These are phyloP conservation scores for Raja brachyura DNA, from an alignment of 2,113 vertebrate genomes.

Conservation along the genomic window DNA sequence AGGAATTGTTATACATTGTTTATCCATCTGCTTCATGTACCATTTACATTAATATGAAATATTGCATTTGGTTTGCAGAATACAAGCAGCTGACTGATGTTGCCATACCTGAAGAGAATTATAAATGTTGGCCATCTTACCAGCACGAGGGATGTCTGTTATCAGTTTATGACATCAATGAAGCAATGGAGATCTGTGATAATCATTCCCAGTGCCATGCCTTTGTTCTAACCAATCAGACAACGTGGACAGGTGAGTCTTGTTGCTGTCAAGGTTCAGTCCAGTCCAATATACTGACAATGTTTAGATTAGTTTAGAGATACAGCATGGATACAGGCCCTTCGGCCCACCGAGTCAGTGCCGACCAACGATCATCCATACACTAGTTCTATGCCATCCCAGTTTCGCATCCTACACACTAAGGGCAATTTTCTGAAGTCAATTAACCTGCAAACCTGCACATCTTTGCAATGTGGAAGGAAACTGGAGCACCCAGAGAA, in stretches of 20 bases:
- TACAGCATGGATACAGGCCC: too few relatives aligned
- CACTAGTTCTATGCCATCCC: too few relatives aligned
- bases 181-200: constrained; percentile 72
- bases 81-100: constrained; percentile 61
- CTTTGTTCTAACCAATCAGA: constrained; percentile 76
- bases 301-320: too few relatives aligned
- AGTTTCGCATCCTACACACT: too few relatives aligned
- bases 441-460: too few relatives aligned
- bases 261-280: background rate
- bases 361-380: too few relatives aligned
- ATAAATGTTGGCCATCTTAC: constrained; percentile 81
- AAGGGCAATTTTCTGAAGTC: too few relatives aligned
- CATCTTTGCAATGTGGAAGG: too few relatives aligned
- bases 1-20: background rate
- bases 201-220: constrained; percentile 73
- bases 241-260: constrained; percentile 74
- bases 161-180: constrained; percentile 63
- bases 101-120: constrained; percentile 65
- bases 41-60: background rate
- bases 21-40: background rate
- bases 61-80: constrained; percentile 51
- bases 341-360: too few relatives aligned
- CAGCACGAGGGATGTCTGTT: constrained; percentile 75
- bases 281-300: background rate
- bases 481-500: too few relatives aligned